A percentile compares a stretch with the other conserved stretches of the same genome.
Conservation (phyloP, 2,888 invertebrate genomes). For the Hedya salicella region DNA sequence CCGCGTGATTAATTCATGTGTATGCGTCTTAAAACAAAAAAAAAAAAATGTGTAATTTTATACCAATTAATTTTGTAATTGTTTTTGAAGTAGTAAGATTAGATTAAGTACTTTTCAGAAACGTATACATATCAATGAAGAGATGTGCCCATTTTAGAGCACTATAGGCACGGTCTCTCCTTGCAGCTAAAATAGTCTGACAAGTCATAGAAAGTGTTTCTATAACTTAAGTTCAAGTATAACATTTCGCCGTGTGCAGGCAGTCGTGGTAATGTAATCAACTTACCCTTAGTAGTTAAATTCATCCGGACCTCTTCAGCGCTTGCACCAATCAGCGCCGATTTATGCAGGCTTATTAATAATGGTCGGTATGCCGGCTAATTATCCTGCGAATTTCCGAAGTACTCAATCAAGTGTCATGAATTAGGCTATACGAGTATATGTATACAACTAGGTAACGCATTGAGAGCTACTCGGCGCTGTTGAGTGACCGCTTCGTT, state of each 20-base stretch:
- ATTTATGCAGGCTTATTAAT: slow-evolving; percentile 78
- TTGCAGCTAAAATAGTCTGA: not conserved
- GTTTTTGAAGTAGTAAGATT: too few species aligned
- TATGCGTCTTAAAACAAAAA: too few species aligned
- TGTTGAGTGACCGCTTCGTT: slow-evolving; percentile 73
- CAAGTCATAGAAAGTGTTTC: not conserved
- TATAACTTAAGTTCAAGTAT: not conserved
- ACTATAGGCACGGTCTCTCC: not conserved
- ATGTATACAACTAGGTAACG: slow-evolving; percentile 65
- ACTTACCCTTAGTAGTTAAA: slow-evolving; percentile 82
- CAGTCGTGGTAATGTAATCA: slow-evolving; percentile 31
- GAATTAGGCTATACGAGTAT: slow-evolving; percentile 62
- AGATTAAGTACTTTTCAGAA: too few species aligned
- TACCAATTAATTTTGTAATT: too few species aligned
- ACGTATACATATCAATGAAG: too few species aligned
- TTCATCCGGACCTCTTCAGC: slow-evolving; percentile 81
- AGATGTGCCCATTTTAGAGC: too few species aligned
- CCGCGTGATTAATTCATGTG: too few species aligned
- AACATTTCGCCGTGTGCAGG: slow-evolving; percentile 27
- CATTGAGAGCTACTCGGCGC: slow-evolving; percentile 64
- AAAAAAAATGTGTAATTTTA: too few species aligned
- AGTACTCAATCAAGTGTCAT: slow-evolving; percentile 76
- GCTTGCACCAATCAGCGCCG: slow-evolving; percentile 75
- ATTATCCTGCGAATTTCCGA: slow-evolving; percentile 81
- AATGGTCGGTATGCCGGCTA: slow-evolving; percentile 79